A percentile compares a stretch with the other conserved stretches of the same genome.
phyloP scores from a whole-genome alignment of 2,797 vertebrate species.

The Aselliscus stoliczkanus region DNA sequence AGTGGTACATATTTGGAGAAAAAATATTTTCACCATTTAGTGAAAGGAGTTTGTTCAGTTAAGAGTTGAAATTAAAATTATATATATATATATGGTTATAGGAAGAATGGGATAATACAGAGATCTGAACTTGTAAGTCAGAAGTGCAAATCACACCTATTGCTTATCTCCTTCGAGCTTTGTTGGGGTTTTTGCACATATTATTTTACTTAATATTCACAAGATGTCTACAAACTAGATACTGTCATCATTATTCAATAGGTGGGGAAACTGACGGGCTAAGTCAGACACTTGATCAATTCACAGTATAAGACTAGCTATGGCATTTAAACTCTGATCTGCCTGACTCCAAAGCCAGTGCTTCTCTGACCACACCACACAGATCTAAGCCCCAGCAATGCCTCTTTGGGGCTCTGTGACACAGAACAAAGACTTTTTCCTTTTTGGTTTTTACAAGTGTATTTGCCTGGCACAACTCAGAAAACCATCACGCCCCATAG shows the following conservation, averaged over 20 bases:
- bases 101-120: background rate
- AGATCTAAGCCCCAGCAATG: background rate
- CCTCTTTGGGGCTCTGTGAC: background rate
- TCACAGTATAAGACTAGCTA: background rate
- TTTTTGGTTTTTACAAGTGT: background rate
- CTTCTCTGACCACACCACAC: background rate
- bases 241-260: background rate
- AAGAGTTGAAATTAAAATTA: background rate
- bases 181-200: background rate
- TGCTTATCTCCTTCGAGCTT: background rate
- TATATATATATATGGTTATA: rapidly evolving
- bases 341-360: background rate
- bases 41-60: background rate
- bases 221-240: background rate
- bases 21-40: background rate
- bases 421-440: background rate
- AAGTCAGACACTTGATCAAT: background rate
- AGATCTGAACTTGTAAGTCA: background rate
- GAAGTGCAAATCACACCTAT: background rate
- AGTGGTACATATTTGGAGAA: background rate
- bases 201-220: background rate
- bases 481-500: background rate
- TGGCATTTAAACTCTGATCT: background rate
- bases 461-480: background rate
- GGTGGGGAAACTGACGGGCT: background rate